phyloP scores from a whole-genome alignment of 2,797 vertebrate genomes.

The Pipistrellus pipistrellus region DNA sequence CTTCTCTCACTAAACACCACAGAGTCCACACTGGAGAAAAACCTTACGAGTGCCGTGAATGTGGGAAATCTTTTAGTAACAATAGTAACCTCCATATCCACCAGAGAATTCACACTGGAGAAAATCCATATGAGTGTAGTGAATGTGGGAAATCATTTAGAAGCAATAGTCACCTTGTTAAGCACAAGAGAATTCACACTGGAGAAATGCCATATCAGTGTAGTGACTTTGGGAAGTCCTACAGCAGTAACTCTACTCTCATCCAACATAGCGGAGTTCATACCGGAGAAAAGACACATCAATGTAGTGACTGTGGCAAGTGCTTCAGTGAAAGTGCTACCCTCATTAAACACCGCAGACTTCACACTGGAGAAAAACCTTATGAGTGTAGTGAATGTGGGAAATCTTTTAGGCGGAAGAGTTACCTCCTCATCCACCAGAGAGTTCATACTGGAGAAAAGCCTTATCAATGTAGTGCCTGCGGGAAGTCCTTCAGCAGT shows the following conservation, averaged over 20 bases:
- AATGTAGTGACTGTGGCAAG: neutral
- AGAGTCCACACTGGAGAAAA: slow-evolving; percentile 19
- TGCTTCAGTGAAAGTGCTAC: neutral
- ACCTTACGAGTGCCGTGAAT: neutral
- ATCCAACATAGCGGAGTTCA: neutral
- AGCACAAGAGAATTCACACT: neutral
- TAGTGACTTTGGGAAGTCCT: neutral
- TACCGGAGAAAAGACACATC: neutral
- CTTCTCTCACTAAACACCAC: neutral
- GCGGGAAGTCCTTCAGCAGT: no score
- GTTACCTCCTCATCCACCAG: no score
- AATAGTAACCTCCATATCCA: no score
- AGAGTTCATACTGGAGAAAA: no score
- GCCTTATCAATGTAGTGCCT: no score
- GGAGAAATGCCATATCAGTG: slow-evolving; percentile 26
- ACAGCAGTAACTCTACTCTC: no score
- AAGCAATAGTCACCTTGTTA: no score
- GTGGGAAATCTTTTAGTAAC: neutral
- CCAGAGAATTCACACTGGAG: no score
- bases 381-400: neutral
- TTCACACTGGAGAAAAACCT: slow-evolving; percentile 42
- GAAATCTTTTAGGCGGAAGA: slow-evolving; percentile 38
- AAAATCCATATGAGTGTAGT: no score
- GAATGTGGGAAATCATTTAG: no score
- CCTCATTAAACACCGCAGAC: neutral